Base-by-base conservation (phyloP, 1,140 invertebrate genomes). In the Parasteatoda tepidariorum region DNA sequence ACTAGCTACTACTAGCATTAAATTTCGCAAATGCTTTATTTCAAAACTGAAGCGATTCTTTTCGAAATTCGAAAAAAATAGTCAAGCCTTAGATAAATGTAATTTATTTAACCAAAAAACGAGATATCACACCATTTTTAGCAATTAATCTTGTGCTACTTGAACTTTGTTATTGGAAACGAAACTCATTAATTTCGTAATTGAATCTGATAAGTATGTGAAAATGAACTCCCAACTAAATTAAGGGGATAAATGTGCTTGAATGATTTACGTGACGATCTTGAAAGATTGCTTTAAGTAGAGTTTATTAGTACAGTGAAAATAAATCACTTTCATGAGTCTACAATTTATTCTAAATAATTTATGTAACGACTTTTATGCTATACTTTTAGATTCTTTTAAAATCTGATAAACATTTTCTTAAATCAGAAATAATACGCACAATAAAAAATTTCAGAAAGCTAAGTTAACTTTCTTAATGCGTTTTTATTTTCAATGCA, bases 121-220 rank as follows among this genome's bases (percentile, higher is more conserved):
- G n/a, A n/a, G n/a, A n/a, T n/a, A n/a, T n/a, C n/a, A n/a, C n/a
- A n/a, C n/a, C n/a, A n/a, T n/a, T n/a, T n/a, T 4, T 48, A 38
- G 24, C 31, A 48, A 48, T 68, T 68, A 41, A 68, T 68, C 38
- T 54, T 15, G 34, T 22, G 24, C 26, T 48, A 68, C 66, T 38
- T 41, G 41, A 68, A 24, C 59, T 24, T 61, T 48, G 34, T 24
- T 68, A 28, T 48, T 68, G 38, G 66, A 68, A 13, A 38, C 2
- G 34, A 26, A 48, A 22, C 38, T 68, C 38, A 28, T 68, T 68
- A 68, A 68, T 68, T 26, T 33, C 34, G 13, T 68, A 68, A 68
- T 68, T 38, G n/a, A 68, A 68, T 68, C 66, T 68, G 66, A 68
- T 68, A 68, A 41, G 34, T 13, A 15, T 22, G 38, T 41, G 66